Evolutionary conservation across 1,140 invertebrate species (phyloP).

Genomic region (Yoshiicerus persimilis): DNA sequence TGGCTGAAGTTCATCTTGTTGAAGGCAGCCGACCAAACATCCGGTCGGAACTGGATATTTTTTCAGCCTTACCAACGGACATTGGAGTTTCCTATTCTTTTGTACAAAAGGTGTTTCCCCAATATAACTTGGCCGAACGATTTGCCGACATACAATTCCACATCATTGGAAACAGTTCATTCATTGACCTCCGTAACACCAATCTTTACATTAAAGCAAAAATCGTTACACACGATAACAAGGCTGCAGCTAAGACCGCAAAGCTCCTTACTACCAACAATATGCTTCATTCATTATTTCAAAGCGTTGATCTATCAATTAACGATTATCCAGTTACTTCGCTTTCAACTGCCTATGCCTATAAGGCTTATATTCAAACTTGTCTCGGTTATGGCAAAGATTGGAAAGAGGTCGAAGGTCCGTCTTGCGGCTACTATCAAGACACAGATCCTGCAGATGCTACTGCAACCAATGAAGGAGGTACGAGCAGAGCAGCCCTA

Average conservation of each 20-base stretch:
- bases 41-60: neutral
- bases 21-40: neutral
- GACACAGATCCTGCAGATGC: neutral
- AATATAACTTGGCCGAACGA: neutral
- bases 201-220: neutral
- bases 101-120: neutral
- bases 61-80: neutral
- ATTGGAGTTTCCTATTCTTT: neutral
- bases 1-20: neutral
- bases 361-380: neutral
- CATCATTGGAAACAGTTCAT: neutral
- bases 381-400: neutral
- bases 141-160: neutral
- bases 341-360: neutral
- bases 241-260: neutral
- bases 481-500: neutral
- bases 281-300: neutral
- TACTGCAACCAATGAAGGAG: neutral
- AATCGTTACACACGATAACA: neutral
- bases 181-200: neutral
- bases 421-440: neutral
- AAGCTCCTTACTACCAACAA: neutral
- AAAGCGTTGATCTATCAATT: neutral
- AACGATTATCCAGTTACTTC: neutral
- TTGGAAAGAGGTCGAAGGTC: neutral